Base-by-base conservation (phyloP, 2,888 invertebrate genomes). In the Apotomis capreana region DNA sequence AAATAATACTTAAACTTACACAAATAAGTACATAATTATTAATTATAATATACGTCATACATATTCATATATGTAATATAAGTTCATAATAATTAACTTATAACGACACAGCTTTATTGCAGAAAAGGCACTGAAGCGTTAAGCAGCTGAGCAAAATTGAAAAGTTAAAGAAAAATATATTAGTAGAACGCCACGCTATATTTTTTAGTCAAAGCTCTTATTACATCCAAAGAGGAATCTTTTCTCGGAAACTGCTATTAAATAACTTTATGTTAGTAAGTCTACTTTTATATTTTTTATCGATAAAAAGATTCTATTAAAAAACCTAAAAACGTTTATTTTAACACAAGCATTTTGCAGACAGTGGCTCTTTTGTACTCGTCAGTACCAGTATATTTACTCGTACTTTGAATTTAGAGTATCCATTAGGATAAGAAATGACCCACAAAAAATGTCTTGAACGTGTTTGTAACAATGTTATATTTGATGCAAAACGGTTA, bases 161-260 rank as follows among this genome's bases (percentile, higher is more conserved):
- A 69, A 69, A 62, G 61, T 64, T 13, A 15, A 63, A 10, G 26
- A 55, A 64, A 64, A 64, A 44, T 26, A n/a, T 6, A 62, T 36
- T 54, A 55, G 36, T 62, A 44, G 54, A 69, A 62, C 55, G 55
- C 12, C 40, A 54, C 54, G 13, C 61, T 26, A 10, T n/a, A 55
- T 55, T 54, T 49, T 54, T 49, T 54, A 62, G 61, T 46, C 55
- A 60, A 62, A 69, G 10, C 10, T 15, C 54, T 6, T 46, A 57
- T 57, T 40, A 51, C 37, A 58, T 36, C 26, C n/a, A n/a, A 68
- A n/a, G 15, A 37, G 13, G 46, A 12, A 2, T 49, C n/a, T 49
- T 62, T 49, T n/a, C 13, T 37, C 9, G 3, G 15, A 13, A 8
- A 62, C 54, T 37, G 5, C 40, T 64, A 13, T 52, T 62, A 3